Evolutionary conservation across 2,888 invertebrate genomes (phyloP).

Genomic region (Parthenolecanium corni): DNA sequence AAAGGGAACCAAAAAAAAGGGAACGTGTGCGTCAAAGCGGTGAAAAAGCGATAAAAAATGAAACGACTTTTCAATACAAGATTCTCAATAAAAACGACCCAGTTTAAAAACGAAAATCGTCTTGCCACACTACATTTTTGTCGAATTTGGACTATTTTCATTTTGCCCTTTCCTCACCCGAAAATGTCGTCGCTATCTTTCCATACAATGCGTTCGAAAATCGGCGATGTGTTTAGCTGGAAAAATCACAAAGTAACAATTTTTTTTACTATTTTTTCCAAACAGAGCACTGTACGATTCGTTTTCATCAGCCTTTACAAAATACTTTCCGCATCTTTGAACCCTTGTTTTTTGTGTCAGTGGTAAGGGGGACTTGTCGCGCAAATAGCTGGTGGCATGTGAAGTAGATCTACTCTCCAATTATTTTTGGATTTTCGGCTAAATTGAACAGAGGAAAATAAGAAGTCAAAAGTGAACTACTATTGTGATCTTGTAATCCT

Average conservation of each 20-base stretch:
- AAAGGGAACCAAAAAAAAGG: too few species aligned
- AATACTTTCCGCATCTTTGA: neutral
- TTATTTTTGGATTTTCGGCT: too few species aligned
- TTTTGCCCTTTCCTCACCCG: neutral
- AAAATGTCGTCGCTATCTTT: constrained; percentile 19
- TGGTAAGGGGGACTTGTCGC: neutral
- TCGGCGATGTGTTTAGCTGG: neutral
- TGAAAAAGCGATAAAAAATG: constrained; percentile 19
- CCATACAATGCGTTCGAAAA: neutral
- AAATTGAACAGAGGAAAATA: too few species aligned
- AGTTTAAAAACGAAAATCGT: constrained; percentile 17
- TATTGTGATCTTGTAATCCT: too few species aligned
- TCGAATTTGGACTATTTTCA: constrained; percentile 11
- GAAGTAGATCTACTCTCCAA: too few species aligned
- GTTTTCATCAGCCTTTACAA: constrained; percentile 18
- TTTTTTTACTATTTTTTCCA: neutral
- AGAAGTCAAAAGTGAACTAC: too few species aligned
- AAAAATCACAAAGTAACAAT: neutral
- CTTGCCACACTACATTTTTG: constrained; percentile 7
- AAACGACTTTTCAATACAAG: constrained; percentile 15
- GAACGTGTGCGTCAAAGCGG: too few species aligned
- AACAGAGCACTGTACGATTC: constrained; percentile 2
- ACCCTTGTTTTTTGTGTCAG: neutral
- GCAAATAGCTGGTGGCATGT: too few species aligned
- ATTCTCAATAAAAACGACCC: constrained; percentile 11